These are phyloP conservation scores for Oxycera nigricornis DNA, from an alignment of 2,888 invertebrate species.

Conservation along the genomic window DNA sequence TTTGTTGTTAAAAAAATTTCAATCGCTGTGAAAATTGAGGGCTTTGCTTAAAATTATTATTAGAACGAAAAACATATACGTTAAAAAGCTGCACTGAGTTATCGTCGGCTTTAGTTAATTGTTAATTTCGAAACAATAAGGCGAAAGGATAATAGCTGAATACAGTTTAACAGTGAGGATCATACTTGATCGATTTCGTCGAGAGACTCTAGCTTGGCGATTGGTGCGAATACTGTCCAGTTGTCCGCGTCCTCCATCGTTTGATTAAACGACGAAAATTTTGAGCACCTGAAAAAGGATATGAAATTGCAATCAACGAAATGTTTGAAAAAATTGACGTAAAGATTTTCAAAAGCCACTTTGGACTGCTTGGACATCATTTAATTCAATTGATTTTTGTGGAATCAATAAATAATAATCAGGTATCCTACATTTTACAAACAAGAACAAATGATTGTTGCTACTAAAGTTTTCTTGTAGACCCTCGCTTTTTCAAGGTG, in stretches of 20 bases:
- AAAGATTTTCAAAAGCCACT: too few relatives aligned
- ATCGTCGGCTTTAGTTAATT: neutral
- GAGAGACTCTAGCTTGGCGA: conserved; percentile 71
- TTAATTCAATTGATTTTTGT: too few relatives aligned
- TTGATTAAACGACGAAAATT: conserved; percentile 55
- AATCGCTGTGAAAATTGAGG: neutral
- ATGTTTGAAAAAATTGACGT: neutral
- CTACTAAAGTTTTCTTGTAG: too few relatives aligned
- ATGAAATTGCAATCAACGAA: neutral
- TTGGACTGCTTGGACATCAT: too few relatives aligned
- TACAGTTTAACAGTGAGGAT: conserved; percentile 45
- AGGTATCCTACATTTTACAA: too few relatives aligned
- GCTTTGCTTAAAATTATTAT: neutral
- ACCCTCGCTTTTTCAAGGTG: too few relatives aligned
- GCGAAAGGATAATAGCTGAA: conserved; percentile 15
- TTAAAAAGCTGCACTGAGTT: neutral
- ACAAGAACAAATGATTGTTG: too few relatives aligned
- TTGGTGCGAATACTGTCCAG: conserved; percentile 64
- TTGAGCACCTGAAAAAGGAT: conserved; percentile 52
- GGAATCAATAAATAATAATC: too few relatives aligned
- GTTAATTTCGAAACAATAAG: conserved; percentile 15
- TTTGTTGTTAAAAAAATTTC: neutral
- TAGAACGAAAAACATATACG: neutral
- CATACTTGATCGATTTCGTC: conserved; percentile 67
- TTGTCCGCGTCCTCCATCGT: conserved; percentile 54